phyloP scores from a whole-genome alignment of 2,113 vertebrate genomes.

The Dicrurus megarhynchus region DNA sequence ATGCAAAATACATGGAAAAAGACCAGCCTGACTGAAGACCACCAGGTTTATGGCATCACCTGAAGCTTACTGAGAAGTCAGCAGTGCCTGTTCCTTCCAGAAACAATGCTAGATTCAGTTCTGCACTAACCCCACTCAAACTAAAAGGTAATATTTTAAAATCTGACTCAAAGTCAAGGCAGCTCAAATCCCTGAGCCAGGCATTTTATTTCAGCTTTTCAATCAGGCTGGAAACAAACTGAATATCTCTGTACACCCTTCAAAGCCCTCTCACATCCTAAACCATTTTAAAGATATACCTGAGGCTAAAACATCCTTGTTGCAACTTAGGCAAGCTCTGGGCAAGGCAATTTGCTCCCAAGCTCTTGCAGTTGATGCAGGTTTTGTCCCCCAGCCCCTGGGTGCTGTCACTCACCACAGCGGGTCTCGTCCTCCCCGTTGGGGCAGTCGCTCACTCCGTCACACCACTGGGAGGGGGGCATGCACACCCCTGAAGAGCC shows the following conservation, averaged over 20 bases:
- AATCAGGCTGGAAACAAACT: not conserved
- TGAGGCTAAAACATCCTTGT: not conserved
- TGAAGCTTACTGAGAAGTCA: not conserved
- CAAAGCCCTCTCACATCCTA: not conserved
- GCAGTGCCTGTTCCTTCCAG: not conserved
- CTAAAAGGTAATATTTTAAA: not conserved
- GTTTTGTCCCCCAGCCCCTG: not conserved
- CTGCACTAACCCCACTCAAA: not conserved
- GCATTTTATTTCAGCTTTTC: not conserved
- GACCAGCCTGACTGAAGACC: not conserved
- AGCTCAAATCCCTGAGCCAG: not conserved
- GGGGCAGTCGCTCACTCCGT: conserved; percentile 65
- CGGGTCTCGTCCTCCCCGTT: conserved; percentile 71
- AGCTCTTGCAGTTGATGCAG: not conserved
- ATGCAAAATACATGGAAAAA: not conserved
- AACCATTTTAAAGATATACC: not conserved
- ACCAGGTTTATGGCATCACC: not conserved
- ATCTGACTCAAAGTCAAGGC: not conserved
- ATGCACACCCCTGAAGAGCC: conserved; percentile 58
- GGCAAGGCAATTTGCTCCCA: not conserved
- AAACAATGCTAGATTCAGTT: not conserved
- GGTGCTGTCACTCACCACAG: conserved; percentile 64
- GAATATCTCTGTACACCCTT: accelerated
- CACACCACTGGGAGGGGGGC: conserved; percentile 60
- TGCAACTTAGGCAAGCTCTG: not conserved